Evolutionary conservation across 2,888 invertebrate genomes (phyloP).

Genomic region (Dinocampus coccinellae): DNA sequence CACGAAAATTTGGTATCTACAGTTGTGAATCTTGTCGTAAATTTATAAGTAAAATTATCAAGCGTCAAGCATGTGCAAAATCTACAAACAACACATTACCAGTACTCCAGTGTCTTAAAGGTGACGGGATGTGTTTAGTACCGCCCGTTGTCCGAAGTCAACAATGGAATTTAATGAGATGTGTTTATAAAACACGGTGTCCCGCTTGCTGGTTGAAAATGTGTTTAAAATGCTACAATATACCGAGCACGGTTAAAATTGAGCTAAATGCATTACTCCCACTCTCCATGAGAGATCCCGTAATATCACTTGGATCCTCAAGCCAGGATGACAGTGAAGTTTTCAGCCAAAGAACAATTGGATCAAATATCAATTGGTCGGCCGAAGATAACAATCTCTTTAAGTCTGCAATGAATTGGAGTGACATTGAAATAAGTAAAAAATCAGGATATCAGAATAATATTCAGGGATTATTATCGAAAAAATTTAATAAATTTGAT

Average conservation of each 20-base stretch:
- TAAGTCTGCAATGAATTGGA: conserved; percentile 65
- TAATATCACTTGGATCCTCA: conserved; percentile 53
- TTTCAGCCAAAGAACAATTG: conserved; percentile 56
- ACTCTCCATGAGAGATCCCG: conserved; percentile 72
- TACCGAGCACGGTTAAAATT: conserved; percentile 78
- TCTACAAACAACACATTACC: conserved; percentile 71
- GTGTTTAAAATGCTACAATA: conserved; percentile 84
- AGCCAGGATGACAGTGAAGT: conserved; percentile 56
- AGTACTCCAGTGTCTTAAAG: conserved; percentile 77
- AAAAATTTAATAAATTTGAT: conserved; percentile 62
- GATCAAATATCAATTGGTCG: conserved; percentile 62
- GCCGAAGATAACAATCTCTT: conserved; percentile 63
- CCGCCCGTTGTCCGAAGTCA: conserved; percentile 80
- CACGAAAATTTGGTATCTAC: conserved; percentile 86
- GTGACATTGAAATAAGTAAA: conserved; percentile 57
- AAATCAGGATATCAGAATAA: conserved; percentile 55
- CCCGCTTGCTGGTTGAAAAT: conserved; percentile 90
- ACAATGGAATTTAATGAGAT: conserved; percentile 77
- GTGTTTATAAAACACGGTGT: conserved; percentile 82
- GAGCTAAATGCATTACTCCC: conserved; percentile 80
- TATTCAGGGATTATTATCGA: conserved; percentile 55
- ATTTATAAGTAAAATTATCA: conserved; percentile 87
- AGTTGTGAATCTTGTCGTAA: conserved; percentile 90
- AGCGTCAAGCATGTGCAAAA: conserved; percentile 76
- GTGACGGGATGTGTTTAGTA: conserved; percentile 81